A percentile compares a stretch with the other conserved stretches of the same genome.
phyloP scores from a whole-genome alignment of 2,113 vertebrate species.

The Leptobrachium leishanense region DNA sequence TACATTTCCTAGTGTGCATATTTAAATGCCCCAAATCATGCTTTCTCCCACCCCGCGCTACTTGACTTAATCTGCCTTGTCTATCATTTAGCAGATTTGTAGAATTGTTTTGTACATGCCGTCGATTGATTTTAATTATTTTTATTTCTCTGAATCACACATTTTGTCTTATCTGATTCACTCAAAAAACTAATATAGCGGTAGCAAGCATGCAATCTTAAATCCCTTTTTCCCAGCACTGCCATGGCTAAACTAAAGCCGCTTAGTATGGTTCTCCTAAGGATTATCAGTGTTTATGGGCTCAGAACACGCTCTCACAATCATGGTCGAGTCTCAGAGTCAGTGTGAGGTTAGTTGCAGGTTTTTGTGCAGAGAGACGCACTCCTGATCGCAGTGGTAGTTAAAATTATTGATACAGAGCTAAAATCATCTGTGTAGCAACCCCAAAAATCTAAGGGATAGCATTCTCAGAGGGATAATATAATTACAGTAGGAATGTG shows the following conservation, averaged over 20 bases:
- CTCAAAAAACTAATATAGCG: conserved; percentile 24
- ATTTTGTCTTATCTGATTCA: conserved; percentile 31
- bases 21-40: too few relatives aligned
- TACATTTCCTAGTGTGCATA: too few relatives aligned
- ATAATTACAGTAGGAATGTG: too few relatives aligned
- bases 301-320: conserved; percentile 28
- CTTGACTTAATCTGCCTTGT: too few relatives aligned
- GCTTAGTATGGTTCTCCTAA: conserved; percentile 32
- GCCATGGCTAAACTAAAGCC: conserved; percentile 38
- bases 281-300: conserved; percentile 45
- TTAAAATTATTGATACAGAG: background rate
- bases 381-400: background rate
- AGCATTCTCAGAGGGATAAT: too few relatives aligned
- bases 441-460: too few relatives aligned
- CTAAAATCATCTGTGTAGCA: too few relatives aligned
- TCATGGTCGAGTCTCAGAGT: background rate
- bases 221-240: conserved; percentile 41
- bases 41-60: too few relatives aligned
- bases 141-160: conserved; percentile 20
- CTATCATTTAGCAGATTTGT: too few relatives aligned
- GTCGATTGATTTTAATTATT: background rate
- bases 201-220: conserved; percentile 1
- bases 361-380: background rate
- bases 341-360: conserved; percentile 12
- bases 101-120: too few relatives aligned